phyloP scores from a whole-genome alignment of 2,797 vertebrate genomes.

The Hypotaenidia okinawae region DNA sequence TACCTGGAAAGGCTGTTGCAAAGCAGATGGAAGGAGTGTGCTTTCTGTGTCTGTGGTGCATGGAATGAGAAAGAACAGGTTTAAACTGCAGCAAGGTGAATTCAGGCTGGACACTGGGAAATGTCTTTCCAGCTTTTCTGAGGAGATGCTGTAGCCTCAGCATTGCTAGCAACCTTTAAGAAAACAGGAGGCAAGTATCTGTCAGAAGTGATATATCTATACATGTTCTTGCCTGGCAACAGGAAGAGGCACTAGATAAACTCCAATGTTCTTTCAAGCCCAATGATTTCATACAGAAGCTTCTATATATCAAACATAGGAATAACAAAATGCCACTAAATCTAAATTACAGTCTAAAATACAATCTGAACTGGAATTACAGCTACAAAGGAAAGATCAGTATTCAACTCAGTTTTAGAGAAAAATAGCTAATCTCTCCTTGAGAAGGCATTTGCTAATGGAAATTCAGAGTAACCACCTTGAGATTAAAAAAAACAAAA shows the following conservation, averaged over 20 bases:
- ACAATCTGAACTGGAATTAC: neutral
- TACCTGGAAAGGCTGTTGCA: neutral
- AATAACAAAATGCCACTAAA: neutral
- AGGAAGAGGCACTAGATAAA: neutral
- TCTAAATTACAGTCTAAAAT: neutral
- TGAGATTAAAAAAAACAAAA: neutral
- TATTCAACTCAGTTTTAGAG: neutral
- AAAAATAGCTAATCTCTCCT: neutral
- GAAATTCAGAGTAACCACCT: neutral
- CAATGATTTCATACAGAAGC: neutral
- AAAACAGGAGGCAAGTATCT: neutral
- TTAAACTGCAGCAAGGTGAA: neutral
- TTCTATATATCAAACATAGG: neutral
- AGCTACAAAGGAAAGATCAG: neutral
- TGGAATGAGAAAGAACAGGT: neutral
- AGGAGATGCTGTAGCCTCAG: neutral
- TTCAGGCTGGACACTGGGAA: neutral
- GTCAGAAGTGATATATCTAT: conserved; percentile 3
- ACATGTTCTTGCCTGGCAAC: neutral
- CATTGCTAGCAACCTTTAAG: neutral
- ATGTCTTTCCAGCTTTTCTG: neutral
- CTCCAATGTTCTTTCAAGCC: neutral
- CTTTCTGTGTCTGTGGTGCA: neutral
- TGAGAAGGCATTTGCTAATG: neutral
- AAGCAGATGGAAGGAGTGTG: neutral